Conservation (phyloP, 1,140 invertebrate genomes). For the Mya arenaria region DNA sequence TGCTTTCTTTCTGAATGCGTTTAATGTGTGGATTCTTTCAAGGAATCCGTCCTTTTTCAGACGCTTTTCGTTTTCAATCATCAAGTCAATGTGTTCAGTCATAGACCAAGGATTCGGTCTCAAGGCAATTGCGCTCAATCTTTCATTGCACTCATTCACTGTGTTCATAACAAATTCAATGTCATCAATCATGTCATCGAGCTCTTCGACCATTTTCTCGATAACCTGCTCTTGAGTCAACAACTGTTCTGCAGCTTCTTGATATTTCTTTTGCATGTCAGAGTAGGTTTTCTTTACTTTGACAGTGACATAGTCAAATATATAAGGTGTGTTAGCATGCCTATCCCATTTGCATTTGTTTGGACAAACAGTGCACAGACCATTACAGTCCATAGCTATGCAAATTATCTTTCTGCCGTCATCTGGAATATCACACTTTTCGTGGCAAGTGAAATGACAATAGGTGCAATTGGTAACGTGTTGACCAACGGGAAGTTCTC, state of each 20-base stretch:
- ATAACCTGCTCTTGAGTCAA: no score
- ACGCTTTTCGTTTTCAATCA: not conserved
- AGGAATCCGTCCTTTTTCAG: not conserved
- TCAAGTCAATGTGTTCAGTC: not conserved
- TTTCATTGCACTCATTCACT: not conserved
- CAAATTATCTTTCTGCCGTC: conserved; percentile 24
- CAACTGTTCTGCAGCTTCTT: no score
- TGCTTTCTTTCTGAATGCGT: not conserved
- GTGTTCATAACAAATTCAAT: not conserved
- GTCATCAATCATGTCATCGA: no score
- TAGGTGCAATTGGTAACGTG: conserved; percentile 57
- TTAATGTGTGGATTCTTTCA: not conserved
- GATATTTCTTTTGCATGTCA: no score
- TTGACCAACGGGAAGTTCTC: conserved; percentile 9
- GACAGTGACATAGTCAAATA: no score
- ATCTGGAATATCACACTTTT: not conserved
- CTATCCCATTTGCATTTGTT: no score
- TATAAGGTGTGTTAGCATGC: no score
- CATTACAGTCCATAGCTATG: conserved; percentile 29
- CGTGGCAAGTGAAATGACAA: conserved; percentile 62
- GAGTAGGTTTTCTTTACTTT: no score
- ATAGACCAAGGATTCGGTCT: not conserved
- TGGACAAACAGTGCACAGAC: no score
- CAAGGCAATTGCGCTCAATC: not conserved
- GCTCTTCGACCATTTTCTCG: no score